Evolutionary conservation across 2,113 vertebrate genomes (phyloP).

Genomic region (Fulica atra): DNA sequence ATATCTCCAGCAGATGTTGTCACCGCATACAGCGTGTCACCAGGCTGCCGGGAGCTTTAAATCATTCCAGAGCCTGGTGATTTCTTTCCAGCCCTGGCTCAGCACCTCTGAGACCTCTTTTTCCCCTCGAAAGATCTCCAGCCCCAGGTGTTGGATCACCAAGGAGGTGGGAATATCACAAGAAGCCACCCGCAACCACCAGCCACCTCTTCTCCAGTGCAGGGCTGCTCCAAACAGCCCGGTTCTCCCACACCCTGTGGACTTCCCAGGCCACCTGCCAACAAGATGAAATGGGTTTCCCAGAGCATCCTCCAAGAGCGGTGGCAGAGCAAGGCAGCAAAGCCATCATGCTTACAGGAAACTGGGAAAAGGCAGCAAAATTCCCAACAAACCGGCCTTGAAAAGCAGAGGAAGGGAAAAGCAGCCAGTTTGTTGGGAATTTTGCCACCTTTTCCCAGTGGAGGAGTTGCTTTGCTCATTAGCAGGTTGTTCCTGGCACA

Average conservation of each 20-base stretch:
- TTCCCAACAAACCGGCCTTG: background rate
- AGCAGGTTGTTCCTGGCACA: constrained; percentile 17
- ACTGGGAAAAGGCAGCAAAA: background rate
- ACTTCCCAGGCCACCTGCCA: background rate
- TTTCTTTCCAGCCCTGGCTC: background rate
- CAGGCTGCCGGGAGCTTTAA: constrained; percentile 1
- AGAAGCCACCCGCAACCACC: background rate
- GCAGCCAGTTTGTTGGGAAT: background rate
- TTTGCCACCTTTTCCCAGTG: background rate
- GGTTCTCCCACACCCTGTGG: background rate
- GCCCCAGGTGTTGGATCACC: background rate
- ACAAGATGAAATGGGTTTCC: background rate
- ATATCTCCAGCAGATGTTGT: constrained; percentile 34
- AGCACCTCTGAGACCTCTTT: background rate
- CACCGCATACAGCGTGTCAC: constrained; percentile 8
- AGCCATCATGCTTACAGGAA: background rate
- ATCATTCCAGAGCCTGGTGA: background rate
- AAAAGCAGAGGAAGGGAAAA: background rate
- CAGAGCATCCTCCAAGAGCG: too few species aligned
- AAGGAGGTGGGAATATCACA: fast-evolving
- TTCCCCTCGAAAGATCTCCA: background rate
- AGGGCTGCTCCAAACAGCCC: background rate
- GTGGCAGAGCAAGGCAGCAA: background rate
- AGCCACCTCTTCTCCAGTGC: background rate
- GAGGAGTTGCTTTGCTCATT: constrained; percentile 45